Evolutionary conservation across 1,140 invertebrate species (phyloP).

Genomic region (Planococcus citri): DNA sequence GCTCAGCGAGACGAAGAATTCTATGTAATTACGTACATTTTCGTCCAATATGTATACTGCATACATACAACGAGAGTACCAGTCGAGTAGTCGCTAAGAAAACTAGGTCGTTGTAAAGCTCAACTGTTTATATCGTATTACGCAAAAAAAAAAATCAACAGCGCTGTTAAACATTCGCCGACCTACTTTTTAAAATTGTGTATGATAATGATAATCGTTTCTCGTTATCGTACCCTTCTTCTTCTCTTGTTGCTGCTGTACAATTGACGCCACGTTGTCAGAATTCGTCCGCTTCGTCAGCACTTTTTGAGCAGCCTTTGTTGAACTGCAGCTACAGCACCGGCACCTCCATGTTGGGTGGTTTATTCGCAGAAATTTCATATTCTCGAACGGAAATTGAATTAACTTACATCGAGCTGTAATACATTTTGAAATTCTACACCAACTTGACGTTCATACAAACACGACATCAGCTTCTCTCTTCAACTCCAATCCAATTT

Average conservation of each 20-base stretch:
- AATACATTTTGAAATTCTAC: no score
- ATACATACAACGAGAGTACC: no score
- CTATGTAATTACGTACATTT: neutral
- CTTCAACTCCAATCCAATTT: no score
- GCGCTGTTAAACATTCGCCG: neutral
- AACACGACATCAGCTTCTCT: no score
- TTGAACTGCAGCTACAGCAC: no score
- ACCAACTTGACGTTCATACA: no score
- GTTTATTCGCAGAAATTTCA: no score
- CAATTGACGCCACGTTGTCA: neutral
- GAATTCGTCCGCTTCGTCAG: neutral
- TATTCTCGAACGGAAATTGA: no score
- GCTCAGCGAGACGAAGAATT: neutral
- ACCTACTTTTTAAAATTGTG: neutral
- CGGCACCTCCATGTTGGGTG: no score
- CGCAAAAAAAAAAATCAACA: neutral
- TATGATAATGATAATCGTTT: conserved; percentile 1
- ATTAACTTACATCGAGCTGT: no score
- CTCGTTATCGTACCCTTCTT: neutral
- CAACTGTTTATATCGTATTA: neutral
- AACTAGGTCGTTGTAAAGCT: neutral
- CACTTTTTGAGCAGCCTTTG: neutral
- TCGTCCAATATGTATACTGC: neutral
- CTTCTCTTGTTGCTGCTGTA: no score
- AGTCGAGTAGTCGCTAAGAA: neutral